Base-by-base conservation (phyloP, 2,888 invertebrate genomes). In the Rapana venosa region DNA sequence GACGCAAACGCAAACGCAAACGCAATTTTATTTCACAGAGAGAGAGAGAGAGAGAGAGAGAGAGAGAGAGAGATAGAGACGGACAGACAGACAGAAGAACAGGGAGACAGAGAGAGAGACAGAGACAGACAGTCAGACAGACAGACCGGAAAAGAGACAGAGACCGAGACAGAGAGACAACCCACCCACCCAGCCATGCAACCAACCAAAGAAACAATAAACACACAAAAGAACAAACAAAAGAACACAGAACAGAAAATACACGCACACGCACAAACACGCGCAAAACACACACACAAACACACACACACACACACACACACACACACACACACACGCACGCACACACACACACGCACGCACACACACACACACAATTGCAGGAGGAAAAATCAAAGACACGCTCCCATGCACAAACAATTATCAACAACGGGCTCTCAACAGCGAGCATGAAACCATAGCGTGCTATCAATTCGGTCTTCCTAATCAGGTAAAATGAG, bases 41-140 rank as follows among this genome's bases (percentile, higher is more conserved):
- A 81, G 61, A 81, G 83, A 88, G 74, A 74, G 47, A 61, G 47
- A 47, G 36, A 87, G 6, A 87, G 47, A 87, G 8, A 87, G 35
- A 87, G 6, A 87, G 35, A 87, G 66, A 58, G 35, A 87, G 66
- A 87, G 32, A 87, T 4, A 58, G 66, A 61, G 47, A 61, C 17
- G 11, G 61, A 87, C 5, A 58, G n/a, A 58, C 15, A 61, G 87
- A 17, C 8, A 32, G 66, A 66, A 32, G 22, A 13, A 56, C 8
- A 87, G 87, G 15, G 58, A 32, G 56, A 87, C 5, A 66, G 56
- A 56, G n/a, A 47, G 47, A 61, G 61, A 74, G 74, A n/a, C n/a
- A 74, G 70, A 74, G 15, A 32, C 1, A 6, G 35, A 79, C 5
- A 32, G 5, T 35, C 32, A 15, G 79, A 61, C 6, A 61, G 61